A percentile compares a stretch with the other conserved stretches of the same genome.
These are phyloP conservation scores for Temnothorax unifasciatus DNA, from an alignment of 2,888 invertebrate genomes.

Conservation along the genomic window DNA sequence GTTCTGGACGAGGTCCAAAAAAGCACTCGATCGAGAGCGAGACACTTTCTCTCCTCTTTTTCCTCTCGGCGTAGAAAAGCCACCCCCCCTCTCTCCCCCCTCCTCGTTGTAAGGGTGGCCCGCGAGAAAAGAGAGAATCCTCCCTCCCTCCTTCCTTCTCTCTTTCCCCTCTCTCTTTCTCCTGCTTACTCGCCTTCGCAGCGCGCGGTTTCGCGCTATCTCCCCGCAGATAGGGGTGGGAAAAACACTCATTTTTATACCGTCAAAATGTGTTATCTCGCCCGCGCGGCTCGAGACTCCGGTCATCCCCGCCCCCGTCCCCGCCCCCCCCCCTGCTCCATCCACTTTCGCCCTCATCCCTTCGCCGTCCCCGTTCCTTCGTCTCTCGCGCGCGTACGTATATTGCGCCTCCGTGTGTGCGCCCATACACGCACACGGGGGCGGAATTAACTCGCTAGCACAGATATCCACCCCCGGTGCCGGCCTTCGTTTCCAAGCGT, in stretches of 20 bases:
- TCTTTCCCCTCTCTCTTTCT: constrained; percentile 19
- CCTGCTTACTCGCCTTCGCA: constrained; percentile 62
- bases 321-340: constrained; percentile 61
- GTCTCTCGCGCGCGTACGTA: constrained; percentile 15
- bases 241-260: constrained; percentile 87
- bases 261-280: constrained; percentile 86
- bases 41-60: constrained; percentile 4
- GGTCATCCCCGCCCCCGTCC: constrained; percentile 62
- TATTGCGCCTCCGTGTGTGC: neutral
- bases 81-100: neutral
- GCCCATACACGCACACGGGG: constrained; percentile 73
- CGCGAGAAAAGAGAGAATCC: constrained; percentile 52
- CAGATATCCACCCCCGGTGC: constrained; percentile 82
- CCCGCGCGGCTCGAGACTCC: constrained; percentile 79
- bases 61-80: constrained; percentile 53
- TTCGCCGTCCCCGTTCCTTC: constrained; percentile 49
- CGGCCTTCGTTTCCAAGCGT: constrained; percentile 68
- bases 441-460: constrained; percentile 84
- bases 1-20: constrained; percentile 64
- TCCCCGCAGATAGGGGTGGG: constrained; percentile 83
- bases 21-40: constrained; percentile 56
- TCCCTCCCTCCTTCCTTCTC: constrained; percentile 20
- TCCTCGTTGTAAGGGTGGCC: constrained; percentile 45
- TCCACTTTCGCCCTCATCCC: constrained; percentile 64
- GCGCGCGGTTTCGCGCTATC: constrained; percentile 82